A percentile compares a stretch with the other conserved stretches of the same genome.
Evolutionary conservation across 2,797 vertebrate species (phyloP).

Genomic region (Luscinia megarhynchos): DNA sequence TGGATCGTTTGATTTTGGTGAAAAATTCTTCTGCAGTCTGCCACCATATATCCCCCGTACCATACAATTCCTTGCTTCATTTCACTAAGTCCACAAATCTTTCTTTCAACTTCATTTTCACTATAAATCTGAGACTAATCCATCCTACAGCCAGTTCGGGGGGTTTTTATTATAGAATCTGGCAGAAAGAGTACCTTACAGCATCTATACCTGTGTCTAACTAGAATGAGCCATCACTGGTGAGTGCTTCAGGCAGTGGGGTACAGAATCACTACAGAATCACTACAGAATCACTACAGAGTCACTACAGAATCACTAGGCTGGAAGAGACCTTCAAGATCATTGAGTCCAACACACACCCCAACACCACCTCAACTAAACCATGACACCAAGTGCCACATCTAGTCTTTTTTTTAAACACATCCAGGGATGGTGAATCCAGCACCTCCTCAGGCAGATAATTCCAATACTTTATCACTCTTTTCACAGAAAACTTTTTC

Average conservation of each 20-base stretch:
- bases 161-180: background rate
- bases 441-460: fast-evolving
- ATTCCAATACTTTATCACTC: background rate
- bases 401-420: background rate
- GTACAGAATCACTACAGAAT: background rate
- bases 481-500: background rate
- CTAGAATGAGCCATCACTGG: background rate
- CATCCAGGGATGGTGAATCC: background rate
- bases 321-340: background rate
- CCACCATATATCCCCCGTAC: background rate
- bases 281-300: background rate
- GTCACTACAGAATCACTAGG: background rate
- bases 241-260: background rate
- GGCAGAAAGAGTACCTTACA: background rate
- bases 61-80: background rate
- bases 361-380: background rate
- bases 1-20: background rate
- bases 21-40: background rate
- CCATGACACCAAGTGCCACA: background rate
- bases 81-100: background rate
- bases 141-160: background rate
- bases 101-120: background rate
- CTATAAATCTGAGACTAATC: background rate
- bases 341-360: background rate
- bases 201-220: background rate